These are phyloP conservation scores for Forbesichthys papilliferus DNA, from an alignment of 2,113 vertebrate genomes.

Conservation along the genomic window DNA sequence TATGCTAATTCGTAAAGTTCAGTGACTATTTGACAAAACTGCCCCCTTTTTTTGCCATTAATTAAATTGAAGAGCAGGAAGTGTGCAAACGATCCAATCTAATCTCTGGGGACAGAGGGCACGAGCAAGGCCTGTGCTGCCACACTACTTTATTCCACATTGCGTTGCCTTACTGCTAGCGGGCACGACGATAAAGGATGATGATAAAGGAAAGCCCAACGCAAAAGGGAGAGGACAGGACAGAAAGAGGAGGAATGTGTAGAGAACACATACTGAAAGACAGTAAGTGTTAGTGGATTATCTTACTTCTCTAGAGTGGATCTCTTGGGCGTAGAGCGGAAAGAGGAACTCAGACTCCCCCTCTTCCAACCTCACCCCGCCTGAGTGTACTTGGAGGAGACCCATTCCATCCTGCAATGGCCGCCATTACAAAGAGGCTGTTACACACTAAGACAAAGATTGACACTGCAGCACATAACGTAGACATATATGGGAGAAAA, in stretches of 20 bases:
- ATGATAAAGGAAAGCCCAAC: not conserved
- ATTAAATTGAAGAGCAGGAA: conserved; percentile 20
- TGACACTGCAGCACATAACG: not conserved
- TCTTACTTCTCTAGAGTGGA: conserved; percentile 91
- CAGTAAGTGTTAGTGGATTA: conserved; percentile 9
- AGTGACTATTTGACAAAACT: conserved; percentile 19
- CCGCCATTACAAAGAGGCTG: conserved; percentile 10
- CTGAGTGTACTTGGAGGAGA: conserved; percentile 82
- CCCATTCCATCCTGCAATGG: conserved; percentile 90
- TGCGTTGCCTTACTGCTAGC: not conserved
- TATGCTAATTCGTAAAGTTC: conserved; percentile 30
- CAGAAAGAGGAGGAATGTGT: conserved; percentile 15
- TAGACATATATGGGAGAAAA: not conserved
- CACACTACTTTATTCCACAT: conserved; percentile 9
- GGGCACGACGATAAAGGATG: not conserved
- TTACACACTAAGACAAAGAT: not conserved
- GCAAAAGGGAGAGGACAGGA: not conserved
- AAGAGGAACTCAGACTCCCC: conserved; percentile 95
- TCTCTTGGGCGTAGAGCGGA: conserved; percentile 91
- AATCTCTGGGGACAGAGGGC: conserved; percentile 27
- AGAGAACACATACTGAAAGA: not conserved
- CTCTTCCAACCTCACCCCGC: conserved; percentile 91
- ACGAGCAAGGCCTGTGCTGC: conserved; percentile 20
- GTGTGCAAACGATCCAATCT: conserved; percentile 7
- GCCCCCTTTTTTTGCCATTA: conserved; percentile 1